Percentiles rank a stretch among this genome's conserved stretches.
Conservation (phyloP, 2,888 invertebrate species). For the Standfussiana lucernea region DNA sequence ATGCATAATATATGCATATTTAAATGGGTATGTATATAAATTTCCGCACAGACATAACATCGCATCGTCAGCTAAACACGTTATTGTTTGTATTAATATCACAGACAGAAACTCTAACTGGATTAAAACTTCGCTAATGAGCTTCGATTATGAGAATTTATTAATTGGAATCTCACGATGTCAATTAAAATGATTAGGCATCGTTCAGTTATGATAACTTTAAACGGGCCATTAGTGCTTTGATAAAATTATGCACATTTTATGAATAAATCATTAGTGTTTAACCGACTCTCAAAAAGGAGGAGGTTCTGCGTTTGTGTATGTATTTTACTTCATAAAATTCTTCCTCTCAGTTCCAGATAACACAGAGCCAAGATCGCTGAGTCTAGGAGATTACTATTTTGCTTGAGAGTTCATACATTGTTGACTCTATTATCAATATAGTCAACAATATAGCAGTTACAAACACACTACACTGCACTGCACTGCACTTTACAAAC, state of each 20-base stretch:
- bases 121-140: conserved; percentile 39
- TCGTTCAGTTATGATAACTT: neutral
- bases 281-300: neutral
- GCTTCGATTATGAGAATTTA: conserved; percentile 19
- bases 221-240: neutral
- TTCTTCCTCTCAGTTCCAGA: too few relatives aligned
- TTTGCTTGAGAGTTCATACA: too few relatives aligned
- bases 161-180: conserved; percentile 26
- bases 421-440: too few relatives aligned
- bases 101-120: conserved; percentile 32
- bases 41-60: neutral
- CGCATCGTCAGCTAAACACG: neutral
- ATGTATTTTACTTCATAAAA: too few relatives aligned
- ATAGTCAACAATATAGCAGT: neutral
- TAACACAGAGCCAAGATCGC: too few relatives aligned
- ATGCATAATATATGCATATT: too few relatives aligned
- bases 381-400: too few relatives aligned
- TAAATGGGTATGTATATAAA: neutral
- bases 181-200: conserved; percentile 18
- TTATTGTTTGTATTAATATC: conserved; percentile 10
- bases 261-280: neutral
- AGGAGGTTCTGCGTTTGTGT: too few relatives aligned
- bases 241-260: neutral
- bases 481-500: too few relatives aligned
- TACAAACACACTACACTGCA: too few relatives aligned